These are phyloP conservation scores for Pygoscelis antarcticus DNA, from an alignment of 2,113 vertebrate genomes.

Conservation along the genomic window DNA sequence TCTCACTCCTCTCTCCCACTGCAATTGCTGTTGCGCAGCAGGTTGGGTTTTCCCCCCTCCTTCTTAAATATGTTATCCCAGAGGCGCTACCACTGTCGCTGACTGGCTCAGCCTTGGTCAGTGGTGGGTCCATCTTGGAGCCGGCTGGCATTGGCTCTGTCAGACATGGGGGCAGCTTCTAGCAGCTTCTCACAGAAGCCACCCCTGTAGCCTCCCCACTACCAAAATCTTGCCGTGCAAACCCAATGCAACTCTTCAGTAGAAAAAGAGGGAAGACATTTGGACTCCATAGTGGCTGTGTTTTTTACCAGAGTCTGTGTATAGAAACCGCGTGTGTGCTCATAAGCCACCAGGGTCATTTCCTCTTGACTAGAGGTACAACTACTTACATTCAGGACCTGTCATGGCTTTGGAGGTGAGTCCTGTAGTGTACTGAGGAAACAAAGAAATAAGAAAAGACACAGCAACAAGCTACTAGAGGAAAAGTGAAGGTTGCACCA, in stretches of 20 bases:
- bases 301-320: background rate
- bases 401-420: background rate
- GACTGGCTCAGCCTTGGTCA: background rate
- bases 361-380: background rate
- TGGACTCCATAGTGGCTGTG: background rate
- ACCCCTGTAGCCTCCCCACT: too few species aligned
- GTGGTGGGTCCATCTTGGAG: rapidly evolving
- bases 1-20: background rate
- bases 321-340: background rate
- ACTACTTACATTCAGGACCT: background rate
- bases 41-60: background rate
- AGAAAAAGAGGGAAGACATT: background rate
- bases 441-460: background rate
- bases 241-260: background rate
- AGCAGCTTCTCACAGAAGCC: background rate
- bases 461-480: background rate
- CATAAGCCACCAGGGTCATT: background rate
- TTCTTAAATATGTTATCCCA: background rate
- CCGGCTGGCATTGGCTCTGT: background rate
- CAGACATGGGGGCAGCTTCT: background rate
- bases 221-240: background rate
- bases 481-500: background rate
- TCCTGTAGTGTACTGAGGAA: background rate
- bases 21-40: too few species aligned
- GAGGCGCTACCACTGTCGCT: rapidly evolving